Evolutionary conservation across 37 sponge, comb jelly and placozoan genomes (phyloP).

Genomic region (Dysidea cf. avara): DNA sequence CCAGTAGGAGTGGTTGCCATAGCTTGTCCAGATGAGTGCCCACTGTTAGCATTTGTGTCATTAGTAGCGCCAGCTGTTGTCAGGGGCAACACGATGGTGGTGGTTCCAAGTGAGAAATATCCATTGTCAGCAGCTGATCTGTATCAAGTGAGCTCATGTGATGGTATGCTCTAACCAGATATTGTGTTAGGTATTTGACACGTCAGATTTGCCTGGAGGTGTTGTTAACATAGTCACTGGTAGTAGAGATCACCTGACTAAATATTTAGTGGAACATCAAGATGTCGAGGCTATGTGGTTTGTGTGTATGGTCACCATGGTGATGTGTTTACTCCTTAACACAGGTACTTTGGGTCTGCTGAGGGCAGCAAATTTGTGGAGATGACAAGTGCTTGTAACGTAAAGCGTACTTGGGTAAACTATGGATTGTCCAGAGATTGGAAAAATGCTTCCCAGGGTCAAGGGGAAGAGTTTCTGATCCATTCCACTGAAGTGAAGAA

Average conservation of each 20-base stretch:
- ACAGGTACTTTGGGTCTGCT: slow-evolving; percentile 92
- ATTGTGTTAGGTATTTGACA: slow-evolving; percentile 84
- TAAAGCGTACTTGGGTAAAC: slow-evolving; percentile 97
- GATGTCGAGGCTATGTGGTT: slow-evolving; percentile 85
- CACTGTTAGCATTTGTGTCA: slow-evolving; percentile 93
- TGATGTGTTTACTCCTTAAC: no score
- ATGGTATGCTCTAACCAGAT: background rate
- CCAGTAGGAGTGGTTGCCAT: slow-evolving; percentile 96
- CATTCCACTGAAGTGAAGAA: slow-evolving; percentile 91
- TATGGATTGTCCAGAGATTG: slow-evolving; percentile 86
- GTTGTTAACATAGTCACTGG: slow-evolving; percentile 98
- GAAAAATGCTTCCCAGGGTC: slow-evolving; percentile 74
- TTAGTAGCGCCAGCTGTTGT: slow-evolving; percentile 95
- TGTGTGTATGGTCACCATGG: background rate
- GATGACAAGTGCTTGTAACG: slow-evolving; percentile 63
- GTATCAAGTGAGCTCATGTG: slow-evolving; percentile 72
- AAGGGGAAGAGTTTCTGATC: slow-evolving; percentile 85
- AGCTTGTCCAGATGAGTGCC: slow-evolving; percentile 89
- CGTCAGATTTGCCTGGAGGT: slow-evolving; percentile 98
- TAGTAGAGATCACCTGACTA: slow-evolving; percentile 85
- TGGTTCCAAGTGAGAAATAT: slow-evolving; percentile 88
- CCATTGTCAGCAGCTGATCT: slow-evolving; percentile 94
- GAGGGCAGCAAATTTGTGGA: slow-evolving; percentile 96
- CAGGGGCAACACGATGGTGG: slow-evolving; percentile 93
- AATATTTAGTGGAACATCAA: slow-evolving; percentile 93